A percentile compares a stretch with the other conserved stretches of the same genome.
These are phyloP conservation scores for Agapostemon virescens DNA, from an alignment of 2,888 invertebrate species.

Conservation along the genomic window DNA sequence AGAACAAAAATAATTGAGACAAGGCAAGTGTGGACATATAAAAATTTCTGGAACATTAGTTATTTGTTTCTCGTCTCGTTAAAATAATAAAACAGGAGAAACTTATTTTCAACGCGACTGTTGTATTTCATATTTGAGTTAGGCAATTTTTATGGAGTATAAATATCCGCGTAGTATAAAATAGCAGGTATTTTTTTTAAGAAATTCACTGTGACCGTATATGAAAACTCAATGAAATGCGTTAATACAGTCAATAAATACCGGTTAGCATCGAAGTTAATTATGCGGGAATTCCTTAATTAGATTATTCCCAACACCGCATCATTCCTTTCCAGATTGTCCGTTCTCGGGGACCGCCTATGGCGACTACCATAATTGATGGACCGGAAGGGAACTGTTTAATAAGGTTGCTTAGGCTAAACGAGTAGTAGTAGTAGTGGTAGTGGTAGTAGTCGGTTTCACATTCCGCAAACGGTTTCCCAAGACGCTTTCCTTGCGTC, in stretches of 20 bases:
- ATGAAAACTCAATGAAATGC: not conserved
- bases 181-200: not conserved
- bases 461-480: conserved; percentile 49
- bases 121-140: no score
- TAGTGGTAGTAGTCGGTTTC: conserved; percentile 42
- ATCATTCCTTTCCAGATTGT: conserved; percentile 42
- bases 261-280: not conserved
- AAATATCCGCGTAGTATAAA: no score
- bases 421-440: conserved; percentile 43
- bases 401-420: conserved; percentile 59
- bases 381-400: conserved; percentile 60
- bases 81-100: no score
- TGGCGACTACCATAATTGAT: conserved; percentile 57
- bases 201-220: not conserved
- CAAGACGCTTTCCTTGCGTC: conserved; percentile 50
- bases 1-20: no score
- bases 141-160: no score
- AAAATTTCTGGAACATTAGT: no score
- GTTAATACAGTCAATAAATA: not conserved
- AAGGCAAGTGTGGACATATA: no score
- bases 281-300: conserved; percentile 55
- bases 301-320: conserved; percentile 54
- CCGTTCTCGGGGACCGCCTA: conserved; percentile 59
- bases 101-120: no score
- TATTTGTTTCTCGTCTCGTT: no score